Conservation (phyloP, 53 echinoderm and acorn worm genomes). For the Mesocentrotus franciscanus region DNA sequence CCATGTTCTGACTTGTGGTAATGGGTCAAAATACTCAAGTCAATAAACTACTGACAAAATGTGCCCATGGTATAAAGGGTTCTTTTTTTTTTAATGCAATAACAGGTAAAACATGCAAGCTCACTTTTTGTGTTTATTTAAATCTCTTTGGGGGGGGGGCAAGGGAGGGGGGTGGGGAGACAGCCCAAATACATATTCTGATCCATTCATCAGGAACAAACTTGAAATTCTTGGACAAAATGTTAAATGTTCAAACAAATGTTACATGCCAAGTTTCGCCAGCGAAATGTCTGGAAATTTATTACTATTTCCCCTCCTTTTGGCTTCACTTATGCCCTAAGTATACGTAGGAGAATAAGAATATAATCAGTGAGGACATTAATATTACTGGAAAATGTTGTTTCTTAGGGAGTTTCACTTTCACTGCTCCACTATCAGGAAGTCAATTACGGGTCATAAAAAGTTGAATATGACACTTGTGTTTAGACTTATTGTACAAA, state of each 20-base stretch:
- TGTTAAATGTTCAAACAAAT: no score
- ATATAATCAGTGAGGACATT: background rate
- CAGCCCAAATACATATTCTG: background rate
- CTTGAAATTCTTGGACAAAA: no score
- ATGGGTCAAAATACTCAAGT: background rate
- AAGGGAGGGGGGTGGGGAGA: no score
- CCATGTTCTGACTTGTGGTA: background rate
- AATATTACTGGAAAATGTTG: background rate
- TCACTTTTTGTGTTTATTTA: no score
- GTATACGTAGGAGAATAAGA: no score
- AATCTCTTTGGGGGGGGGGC: no score
- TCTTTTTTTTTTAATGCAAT: background rate
- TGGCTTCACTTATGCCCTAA: background rate
- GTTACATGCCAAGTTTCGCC: background rate
- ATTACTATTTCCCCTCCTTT: background rate
- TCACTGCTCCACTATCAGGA: background rate
- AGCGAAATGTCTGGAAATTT: background rate
- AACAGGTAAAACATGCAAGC: no score
- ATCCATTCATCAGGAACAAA: no score
- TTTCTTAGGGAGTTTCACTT: slow-evolving; percentile 25
- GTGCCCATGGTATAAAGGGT: background rate
- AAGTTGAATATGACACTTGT: slow-evolving; percentile 17
- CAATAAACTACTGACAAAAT: background rate
- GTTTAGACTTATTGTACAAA: no score
- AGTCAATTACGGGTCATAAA: background rate